A percentile compares a stretch with the other conserved stretches of the same genome.
Evolutionary conservation across 2,797 vertebrate genomes (phyloP).

Genomic region (Cryptoprocta ferox): DNA sequence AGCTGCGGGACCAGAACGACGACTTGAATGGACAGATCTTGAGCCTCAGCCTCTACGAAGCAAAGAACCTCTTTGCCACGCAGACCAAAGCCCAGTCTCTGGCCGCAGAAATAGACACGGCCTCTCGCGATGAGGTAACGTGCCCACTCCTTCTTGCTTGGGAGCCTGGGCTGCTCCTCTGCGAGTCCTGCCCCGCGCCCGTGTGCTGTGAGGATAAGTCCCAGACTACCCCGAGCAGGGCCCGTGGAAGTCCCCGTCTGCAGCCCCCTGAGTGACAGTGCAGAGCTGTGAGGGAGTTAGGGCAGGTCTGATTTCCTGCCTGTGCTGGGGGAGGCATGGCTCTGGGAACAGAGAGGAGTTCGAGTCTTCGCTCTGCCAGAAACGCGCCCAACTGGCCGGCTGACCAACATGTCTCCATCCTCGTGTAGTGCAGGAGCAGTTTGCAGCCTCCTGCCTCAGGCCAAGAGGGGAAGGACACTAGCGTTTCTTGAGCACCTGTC

Average conservation of each 20-base stretch:
- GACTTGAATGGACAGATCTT: conserved; percentile 97
- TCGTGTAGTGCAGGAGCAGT: neutral
- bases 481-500: neutral
- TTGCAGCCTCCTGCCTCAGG: neutral
- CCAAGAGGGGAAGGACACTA: neutral
- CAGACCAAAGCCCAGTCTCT: conserved; percentile 98
- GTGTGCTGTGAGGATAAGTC: neutral
- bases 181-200: neutral
- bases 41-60: conserved; percentile 96
- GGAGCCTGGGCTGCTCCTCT: neutral
- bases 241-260: neutral
- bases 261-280: fast-evolving
- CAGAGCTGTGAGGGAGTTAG: neutral
- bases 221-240: neutral
- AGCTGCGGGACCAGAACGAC: conserved; percentile 96
- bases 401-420: neutral
- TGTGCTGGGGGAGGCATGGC: neutral
- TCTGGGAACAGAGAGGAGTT: neutral
- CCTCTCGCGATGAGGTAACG: conserved; percentile 95
- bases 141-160: fast-evolving
- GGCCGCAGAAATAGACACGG: conserved; percentile 97
- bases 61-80: conserved; percentile 96
- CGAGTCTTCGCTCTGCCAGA: neutral
- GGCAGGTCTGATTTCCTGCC: neutral
- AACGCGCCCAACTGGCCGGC: neutral